Evolutionary conservation across 1,140 invertebrate species (phyloP).

Genomic region (Aphelenchoides besseyi): DNA sequence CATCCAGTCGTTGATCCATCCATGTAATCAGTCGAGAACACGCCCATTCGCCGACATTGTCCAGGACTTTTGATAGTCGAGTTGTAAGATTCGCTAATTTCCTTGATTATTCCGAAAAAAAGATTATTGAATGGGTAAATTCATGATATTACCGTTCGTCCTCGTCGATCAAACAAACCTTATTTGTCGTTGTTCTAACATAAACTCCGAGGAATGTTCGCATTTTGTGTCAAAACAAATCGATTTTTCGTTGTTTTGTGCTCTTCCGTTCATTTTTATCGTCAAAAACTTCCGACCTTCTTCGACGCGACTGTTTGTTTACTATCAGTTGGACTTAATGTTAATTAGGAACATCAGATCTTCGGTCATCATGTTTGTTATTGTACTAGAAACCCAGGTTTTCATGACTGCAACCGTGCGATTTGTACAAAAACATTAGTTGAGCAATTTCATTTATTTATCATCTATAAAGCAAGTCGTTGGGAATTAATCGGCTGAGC

Average conservation of each 20-base stretch:
- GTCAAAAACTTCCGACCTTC: neutral
- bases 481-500: too few relatives aligned
- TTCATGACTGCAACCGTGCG: too few relatives aligned
- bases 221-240: too few relatives aligned
- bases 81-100: neutral
- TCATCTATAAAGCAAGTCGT: too few relatives aligned
- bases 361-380: too few relatives aligned
- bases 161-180: constrained; percentile 18
- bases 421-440: too few relatives aligned
- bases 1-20: constrained; percentile 27
- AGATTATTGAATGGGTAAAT: neutral
- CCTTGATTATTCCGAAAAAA: constrained; percentile 4
- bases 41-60: neutral
- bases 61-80: neutral
- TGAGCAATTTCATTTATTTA: too few relatives aligned
- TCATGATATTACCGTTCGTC: constrained; percentile 14
- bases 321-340: too few relatives aligned
- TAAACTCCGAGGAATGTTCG: constrained; percentile 30
- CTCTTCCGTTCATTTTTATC: neutral
- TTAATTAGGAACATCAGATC: too few relatives aligned
- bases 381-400: too few relatives aligned
- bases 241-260: too few relatives aligned
- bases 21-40: constrained; percentile 19
- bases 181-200: constrained; percentile 31
- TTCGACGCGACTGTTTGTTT: too few relatives aligned